These are phyloP conservation scores for Oreotrochilus melanogaster DNA, from an alignment of 2,113 vertebrate species.

Conservation along the genomic window DNA sequence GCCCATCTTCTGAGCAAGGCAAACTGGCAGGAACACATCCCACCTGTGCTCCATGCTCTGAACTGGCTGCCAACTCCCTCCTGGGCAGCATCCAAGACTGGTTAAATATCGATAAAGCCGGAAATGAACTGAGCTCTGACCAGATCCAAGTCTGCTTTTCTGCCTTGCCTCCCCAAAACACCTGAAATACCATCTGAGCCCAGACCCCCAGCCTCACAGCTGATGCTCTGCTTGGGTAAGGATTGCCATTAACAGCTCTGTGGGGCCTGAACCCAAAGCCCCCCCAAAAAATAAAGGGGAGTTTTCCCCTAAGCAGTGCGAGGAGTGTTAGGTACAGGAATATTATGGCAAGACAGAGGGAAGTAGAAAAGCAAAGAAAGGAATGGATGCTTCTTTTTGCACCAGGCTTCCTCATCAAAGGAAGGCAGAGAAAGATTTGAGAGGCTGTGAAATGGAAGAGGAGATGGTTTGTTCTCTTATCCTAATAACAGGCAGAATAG, in stretches of 20 bases:
- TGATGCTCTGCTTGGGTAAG: neutral
- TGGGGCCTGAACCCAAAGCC: neutral
- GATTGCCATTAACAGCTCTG: neutral
- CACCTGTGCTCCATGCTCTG: conserved; percentile 70
- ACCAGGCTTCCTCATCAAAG: neutral
- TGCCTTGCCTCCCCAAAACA: conserved; percentile 23
- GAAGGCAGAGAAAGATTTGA: neutral
- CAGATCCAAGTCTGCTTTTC: conserved; percentile 41
- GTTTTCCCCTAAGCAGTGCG: neutral
- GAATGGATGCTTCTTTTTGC: neutral
- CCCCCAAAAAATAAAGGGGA: neutral
- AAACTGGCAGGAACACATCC: conserved; percentile 57
- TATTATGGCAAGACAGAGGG: neutral
- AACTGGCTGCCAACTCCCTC: conserved; percentile 41
- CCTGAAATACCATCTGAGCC: conserved; percentile 66
- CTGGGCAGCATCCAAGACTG: conserved; percentile 52
- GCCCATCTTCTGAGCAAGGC: conserved; percentile 51
- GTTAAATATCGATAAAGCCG: conserved; percentile 70
- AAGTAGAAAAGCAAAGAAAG: neutral
- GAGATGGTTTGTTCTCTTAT: neutral
- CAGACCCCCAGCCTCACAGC: accelerated
- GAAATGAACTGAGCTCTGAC: conserved; percentile 55
- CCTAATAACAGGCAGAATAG: neutral
- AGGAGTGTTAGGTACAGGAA: neutral
- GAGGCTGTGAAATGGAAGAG: neutral